A percentile compares a stretch with the other conserved stretches of the same genome.
Evolutionary conservation across 2,888 invertebrate species (phyloP).

Genomic region (Mimas tiliae): DNA sequence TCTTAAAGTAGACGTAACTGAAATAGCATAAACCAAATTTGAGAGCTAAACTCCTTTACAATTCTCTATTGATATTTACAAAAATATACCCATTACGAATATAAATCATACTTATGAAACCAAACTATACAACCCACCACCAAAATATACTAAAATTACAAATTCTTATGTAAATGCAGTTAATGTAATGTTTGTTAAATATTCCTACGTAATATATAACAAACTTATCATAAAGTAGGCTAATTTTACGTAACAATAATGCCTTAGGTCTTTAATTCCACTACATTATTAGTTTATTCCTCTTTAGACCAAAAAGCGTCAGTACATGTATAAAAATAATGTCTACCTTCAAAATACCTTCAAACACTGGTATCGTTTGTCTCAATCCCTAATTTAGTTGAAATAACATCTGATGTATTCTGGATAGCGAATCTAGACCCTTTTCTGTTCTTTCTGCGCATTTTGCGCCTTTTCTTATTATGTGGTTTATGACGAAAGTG

Average conservation of each 20-base stretch:
- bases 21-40: not conserved
- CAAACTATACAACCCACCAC: slow-evolving; percentile 42
- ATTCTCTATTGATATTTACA: slow-evolving; percentile 73
- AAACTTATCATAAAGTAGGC: not conserved
- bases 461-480: slow-evolving; percentile 51
- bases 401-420: not conserved
- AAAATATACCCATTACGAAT: slow-evolving; percentile 42
- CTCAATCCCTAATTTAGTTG: not conserved
- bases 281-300: not conserved
- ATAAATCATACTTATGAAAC: slow-evolving; percentile 32
- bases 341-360: not conserved
- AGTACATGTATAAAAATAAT: not conserved
- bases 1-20: not conserved
- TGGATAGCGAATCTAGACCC: not conserved
- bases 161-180: slow-evolving; percentile 55
- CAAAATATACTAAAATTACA: slow-evolving; percentile 34
- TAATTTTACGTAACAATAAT: not conserved
- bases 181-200: too few species aligned
- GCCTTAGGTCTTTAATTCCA: not conserved
- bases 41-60: slow-evolving; percentile 20
- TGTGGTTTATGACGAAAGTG: slow-evolving; percentile 46
- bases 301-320: not conserved
- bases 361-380: not conserved
- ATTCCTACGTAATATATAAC: not conserved
- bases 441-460: slow-evolving; percentile 50